Conservation (phyloP, 1,140 invertebrate genomes). For the Drosophila busckii region DNA sequence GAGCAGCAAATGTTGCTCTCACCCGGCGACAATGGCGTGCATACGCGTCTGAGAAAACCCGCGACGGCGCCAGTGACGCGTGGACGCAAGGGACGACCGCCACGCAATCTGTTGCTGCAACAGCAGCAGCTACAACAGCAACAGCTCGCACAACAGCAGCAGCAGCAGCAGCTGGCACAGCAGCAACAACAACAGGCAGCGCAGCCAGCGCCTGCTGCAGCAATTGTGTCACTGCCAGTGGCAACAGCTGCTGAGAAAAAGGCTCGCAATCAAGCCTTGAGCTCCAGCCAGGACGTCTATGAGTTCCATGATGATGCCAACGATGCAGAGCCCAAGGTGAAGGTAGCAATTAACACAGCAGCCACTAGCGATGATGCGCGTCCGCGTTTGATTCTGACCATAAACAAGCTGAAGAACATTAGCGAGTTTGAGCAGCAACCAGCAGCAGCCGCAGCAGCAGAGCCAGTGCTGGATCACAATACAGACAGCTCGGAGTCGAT, state of each 20-base stretch:
- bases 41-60: conserved; percentile 61
- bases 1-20: conserved; percentile 30
- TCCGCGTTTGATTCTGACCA: conserved; percentile 88
- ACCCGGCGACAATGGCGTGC: conserved; percentile 57
- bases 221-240: conserved; percentile 19
- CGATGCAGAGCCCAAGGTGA: conserved; percentile 82
- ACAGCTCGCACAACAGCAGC: conserved; percentile 41
- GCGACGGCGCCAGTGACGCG: conserved; percentile 46
- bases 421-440: conserved; percentile 35
- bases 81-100: conserved; percentile 68
- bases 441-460: conserved; percentile 12
- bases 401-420: conserved; percentile 81
- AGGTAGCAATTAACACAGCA: conserved; percentile 6
- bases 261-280: conserved; percentile 53
- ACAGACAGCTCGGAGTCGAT: conserved; percentile 82
- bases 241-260: conserved; percentile 66
- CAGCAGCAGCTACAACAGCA: conserved; percentile 63
- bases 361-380: conserved; percentile 79
- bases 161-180: conserved; percentile 13
- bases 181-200: conserved; percentile 56
- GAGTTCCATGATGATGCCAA: conserved; percentile 91
- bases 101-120: conserved; percentile 54
- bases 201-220: conserved; percentile 26
- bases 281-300: conserved; percentile 84
- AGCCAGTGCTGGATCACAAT: conserved; percentile 16